Conservation (phyloP, 2,797 vertebrate species). For the Sciurus carolinensis region DNA sequence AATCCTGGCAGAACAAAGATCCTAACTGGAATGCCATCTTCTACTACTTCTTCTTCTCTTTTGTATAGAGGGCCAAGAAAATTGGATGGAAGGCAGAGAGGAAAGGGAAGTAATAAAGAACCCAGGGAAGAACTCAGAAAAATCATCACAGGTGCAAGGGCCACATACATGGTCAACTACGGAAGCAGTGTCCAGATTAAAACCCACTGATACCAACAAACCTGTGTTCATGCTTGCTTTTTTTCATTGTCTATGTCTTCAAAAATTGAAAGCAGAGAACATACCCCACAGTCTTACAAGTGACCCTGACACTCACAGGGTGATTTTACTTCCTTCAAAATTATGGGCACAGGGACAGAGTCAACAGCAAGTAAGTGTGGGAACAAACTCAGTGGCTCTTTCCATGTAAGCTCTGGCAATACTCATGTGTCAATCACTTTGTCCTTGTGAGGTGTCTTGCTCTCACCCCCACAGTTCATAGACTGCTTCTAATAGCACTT, state of each 20-base stretch:
- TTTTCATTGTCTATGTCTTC: neutral
- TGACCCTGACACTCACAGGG: neutral
- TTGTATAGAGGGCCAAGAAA: neutral
- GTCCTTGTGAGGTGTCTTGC: neutral
- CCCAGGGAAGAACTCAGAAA: neutral
- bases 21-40: neutral
- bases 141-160: neutral
- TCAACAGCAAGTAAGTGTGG: neutral
- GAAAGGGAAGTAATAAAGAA: neutral
- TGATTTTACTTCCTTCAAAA: neutral
- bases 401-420: neutral
- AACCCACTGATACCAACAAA: neutral
- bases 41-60: neutral
- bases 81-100: neutral
- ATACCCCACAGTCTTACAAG: neutral
- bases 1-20: slow-evolving; percentile 15
- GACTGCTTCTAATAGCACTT: neutral
- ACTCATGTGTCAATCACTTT: neutral
- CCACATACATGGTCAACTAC: neutral
- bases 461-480: slow-evolving; percentile 16
- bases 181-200: neutral
- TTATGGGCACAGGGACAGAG: neutral
- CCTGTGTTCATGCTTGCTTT: neutral
- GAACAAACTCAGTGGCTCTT: neutral
- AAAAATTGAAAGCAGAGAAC: neutral